These are phyloP conservation scores for Cacoxenus indagator DNA, from an alignment of 2,888 invertebrate genomes.

Conservation along the genomic window DNA sequence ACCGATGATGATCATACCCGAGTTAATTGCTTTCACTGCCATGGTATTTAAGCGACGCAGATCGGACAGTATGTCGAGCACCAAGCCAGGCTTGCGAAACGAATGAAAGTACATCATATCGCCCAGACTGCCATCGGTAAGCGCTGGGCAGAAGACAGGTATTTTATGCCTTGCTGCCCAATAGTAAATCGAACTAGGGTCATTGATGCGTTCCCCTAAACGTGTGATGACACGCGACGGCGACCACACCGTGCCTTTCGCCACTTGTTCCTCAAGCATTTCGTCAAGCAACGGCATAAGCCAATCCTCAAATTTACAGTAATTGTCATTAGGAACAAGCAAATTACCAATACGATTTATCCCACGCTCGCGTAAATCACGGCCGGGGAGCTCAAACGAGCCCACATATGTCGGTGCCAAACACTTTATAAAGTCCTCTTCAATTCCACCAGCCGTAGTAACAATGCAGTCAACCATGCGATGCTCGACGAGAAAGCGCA, in stretches of 20 bases:
- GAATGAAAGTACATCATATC: constrained; percentile 99
- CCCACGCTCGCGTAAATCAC: constrained; percentile 83
- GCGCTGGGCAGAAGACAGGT: constrained; percentile 96
- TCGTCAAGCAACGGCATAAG: constrained; percentile 89
- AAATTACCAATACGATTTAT: constrained; percentile 90
- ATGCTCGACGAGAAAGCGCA: constrained; percentile 88
- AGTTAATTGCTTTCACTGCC: constrained; percentile 91
- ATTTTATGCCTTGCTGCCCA: constrained; percentile 98
- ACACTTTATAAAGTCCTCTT: constrained; percentile 99
- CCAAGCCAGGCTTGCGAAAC: constrained; percentile 90
- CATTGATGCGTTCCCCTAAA: constrained; percentile 90
- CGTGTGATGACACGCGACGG: constrained; percentile 87
- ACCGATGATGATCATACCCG: constrained; percentile 97
- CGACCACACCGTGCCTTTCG: constrained; percentile 84
- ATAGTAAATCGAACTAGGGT: constrained; percentile 94
- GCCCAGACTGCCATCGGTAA: constrained; percentile 97
- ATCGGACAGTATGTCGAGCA: constrained; percentile 94
- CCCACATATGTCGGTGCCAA: constrained; percentile 94
- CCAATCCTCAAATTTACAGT: constrained; percentile 98
- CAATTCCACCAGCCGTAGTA: constrained; percentile 97
- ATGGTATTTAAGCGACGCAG: constrained; percentile 91
- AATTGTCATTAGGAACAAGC: constrained; percentile 97
- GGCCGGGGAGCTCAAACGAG: constrained; percentile 88
- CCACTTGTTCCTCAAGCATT: constrained; percentile 89
- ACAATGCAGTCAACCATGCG: constrained; percentile 96